Evolutionary conservation across 2,888 invertebrate genomes (phyloP), one percentile per base, ranked within the genome.

Genomic region (Tridacna crocea): DNA sequence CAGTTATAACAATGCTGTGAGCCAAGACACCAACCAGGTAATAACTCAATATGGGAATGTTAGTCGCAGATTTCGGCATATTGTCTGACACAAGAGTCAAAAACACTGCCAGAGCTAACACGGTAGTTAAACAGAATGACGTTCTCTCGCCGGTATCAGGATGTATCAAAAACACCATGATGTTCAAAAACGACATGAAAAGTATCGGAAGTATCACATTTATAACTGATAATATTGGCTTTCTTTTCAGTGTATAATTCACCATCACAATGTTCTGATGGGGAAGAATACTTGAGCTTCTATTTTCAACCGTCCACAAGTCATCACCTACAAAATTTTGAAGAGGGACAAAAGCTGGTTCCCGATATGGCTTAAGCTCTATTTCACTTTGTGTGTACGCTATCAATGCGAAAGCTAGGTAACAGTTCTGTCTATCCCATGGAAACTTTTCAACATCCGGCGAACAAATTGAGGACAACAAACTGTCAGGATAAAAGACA

Each of bases 11-110:
- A 10, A 66, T 66, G 27, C 36, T 66, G n/a, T 46, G 36, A n/a
- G 46, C 66, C 46, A 66, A n/a, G 17, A 36, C 27, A 19, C 11
- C 36, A n/a, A 46, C 36, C 36, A 66, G 36, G 46, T 66, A 66
- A 66, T 66, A 66, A 66, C 66, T 66, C 11, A 66, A 11, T 12
- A n/a, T 46, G 4, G 66, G 46, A 19, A 66, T 66, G 12, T 46
- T 46, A 15, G 66, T 66, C 46, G 66, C 66, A n/a, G 66, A 66
- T 66, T 66, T 66, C 10, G 66, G 66, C 66, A 66, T 66, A 8
- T 46, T 36, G 46, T 66, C 66, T 10, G 66, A 66, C n/a, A 66
- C 66, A 17, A 66, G 66, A 12, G 66, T 66, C 26, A 66, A n/a
- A 12, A 66, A 66, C 46, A 66, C 66, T 19, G 66, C 66, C 12